Base-by-base conservation (phyloP, 2,888 invertebrate genomes). In the Argyra leucocephala region DNA sequence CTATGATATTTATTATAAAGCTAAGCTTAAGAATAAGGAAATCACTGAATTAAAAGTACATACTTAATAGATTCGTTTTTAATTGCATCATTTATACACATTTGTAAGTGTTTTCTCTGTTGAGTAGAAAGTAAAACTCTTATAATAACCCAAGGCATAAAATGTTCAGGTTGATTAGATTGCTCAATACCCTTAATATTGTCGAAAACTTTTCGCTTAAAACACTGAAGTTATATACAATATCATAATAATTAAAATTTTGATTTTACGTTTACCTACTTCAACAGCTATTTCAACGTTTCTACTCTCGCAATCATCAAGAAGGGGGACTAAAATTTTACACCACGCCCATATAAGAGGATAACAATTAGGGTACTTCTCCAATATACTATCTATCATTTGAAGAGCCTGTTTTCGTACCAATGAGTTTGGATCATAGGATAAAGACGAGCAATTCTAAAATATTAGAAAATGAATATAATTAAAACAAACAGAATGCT, bases 91-190 rank as follows among this genome's bases (percentile, higher is more conserved):
- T 71, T 71, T 21, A 79, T 73, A 57, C 75, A 72, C 10, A 70
- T 71, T 64, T 78, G 76, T 22, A 79, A 66, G 69, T 77, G 78
- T 9, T 76, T 72, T 1, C 78, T 72, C 0, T 76, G 73, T 64
- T 78, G 75, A 0, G 74, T 73, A 1, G 70, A 71, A 0, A 79
- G 66, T 22, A 78, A 65, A 0, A 76, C 76, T 9, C 76, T 70
- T 48, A 79, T 69, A 60, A 79, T 78, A 2, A 74, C 73, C 78
- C 78, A 79, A 15, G 78, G 79, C 74, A 79, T 75, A 63, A 76
- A 76, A 67, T 78, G 75, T 63, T 74, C 75, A 1, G 78, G 73
- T 61, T 73, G 70, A 69, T 78, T 78, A 3, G 76, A 75, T 66
- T 73, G 73, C 65, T 79, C 79, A 61, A 78, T 70, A 3, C 78